A percentile compares a stretch with the other conserved stretches of the same genome.
These are phyloP conservation scores for Colletes collaris DNA, from an alignment of 2,888 invertebrate species.

Conservation along the genomic window DNA sequence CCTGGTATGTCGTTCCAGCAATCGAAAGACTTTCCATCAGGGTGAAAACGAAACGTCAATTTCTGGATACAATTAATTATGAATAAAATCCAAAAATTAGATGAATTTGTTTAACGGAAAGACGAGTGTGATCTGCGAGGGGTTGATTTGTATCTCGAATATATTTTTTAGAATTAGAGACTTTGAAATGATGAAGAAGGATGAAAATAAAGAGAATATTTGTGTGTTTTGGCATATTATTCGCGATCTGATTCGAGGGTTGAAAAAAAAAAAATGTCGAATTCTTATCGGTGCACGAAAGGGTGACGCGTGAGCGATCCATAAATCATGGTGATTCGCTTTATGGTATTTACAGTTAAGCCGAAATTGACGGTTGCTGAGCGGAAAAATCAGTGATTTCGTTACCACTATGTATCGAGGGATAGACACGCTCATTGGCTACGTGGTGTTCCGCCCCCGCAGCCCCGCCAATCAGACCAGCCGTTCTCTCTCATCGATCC, in stretches of 20 bases:
- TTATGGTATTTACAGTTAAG: constrained; percentile 74
- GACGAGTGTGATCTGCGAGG: too few species aligned
- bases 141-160: too few species aligned
- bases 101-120: too few species aligned
- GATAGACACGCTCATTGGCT: constrained; percentile 81
- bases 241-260: background rate
- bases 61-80: too few species aligned
- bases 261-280: constrained; percentile 17
- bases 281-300: constrained; percentile 19
- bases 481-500: constrained; percentile 77
- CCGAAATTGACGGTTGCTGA: constrained; percentile 71
- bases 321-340: constrained; percentile 73
- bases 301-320: constrained; percentile 29
- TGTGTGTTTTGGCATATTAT: background rate
- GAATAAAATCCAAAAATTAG: too few species aligned
- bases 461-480: constrained; percentile 81
- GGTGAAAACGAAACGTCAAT: too few species aligned
- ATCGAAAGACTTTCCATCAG: too few species aligned
- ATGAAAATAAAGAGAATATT: background rate
- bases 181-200: background rate
- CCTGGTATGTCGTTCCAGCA: too few species aligned
- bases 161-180: too few species aligned
- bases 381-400: constrained; percentile 82
- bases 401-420: constrained; percentile 76
- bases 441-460: constrained; percentile 79